Conservation (phyloP, 2,113 vertebrate genomes). For the Garra rufa region DNA sequence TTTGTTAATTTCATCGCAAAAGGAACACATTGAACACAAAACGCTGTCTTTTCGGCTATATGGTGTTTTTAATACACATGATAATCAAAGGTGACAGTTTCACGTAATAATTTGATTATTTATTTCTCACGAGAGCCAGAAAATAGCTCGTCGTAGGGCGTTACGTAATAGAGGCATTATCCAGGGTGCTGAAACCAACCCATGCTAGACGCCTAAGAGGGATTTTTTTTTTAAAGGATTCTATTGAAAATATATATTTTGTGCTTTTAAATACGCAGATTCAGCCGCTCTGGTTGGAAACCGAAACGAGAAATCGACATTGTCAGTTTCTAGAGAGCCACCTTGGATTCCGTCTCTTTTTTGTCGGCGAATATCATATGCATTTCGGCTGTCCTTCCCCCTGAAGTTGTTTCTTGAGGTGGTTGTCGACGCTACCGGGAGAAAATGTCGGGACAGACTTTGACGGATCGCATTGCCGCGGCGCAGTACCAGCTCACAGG, state of each 20-base stretch:
- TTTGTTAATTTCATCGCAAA: not conserved
- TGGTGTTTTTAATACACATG: not conserved
- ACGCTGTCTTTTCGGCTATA: not conserved
- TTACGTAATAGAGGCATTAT: slow-evolving; percentile 36
- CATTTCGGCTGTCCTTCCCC: slow-evolving; percentile 30
- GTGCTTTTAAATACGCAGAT: not conserved
- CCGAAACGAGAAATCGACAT: not conserved
- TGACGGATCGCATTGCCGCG: slow-evolving; percentile 87
- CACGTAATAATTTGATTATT: not conserved
- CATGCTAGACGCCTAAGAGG: not conserved
- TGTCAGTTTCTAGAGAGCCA: not conserved
- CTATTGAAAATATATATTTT: not conserved
- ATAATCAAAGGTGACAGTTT: not conserved
- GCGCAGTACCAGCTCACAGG: slow-evolving; percentile 89
- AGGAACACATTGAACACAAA: not conserved
- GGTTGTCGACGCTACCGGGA: slow-evolving; percentile 37
- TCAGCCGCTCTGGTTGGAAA: not conserved
- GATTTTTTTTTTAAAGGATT: not conserved
- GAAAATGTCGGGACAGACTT: slow-evolving; percentile 88
- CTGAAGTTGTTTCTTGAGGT: slow-evolving; percentile 48
- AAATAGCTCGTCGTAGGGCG: slow-evolving; percentile 26
- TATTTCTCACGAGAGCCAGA: not conserved
- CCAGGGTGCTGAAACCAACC: slow-evolving; percentile 39
- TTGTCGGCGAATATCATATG: slow-evolving; percentile 45
- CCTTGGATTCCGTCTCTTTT: slow-evolving; percentile 6